These are phyloP conservation scores for Falcaria lacertinaria DNA, from an alignment of 2,888 invertebrate genomes.

Conservation along the genomic window DNA sequence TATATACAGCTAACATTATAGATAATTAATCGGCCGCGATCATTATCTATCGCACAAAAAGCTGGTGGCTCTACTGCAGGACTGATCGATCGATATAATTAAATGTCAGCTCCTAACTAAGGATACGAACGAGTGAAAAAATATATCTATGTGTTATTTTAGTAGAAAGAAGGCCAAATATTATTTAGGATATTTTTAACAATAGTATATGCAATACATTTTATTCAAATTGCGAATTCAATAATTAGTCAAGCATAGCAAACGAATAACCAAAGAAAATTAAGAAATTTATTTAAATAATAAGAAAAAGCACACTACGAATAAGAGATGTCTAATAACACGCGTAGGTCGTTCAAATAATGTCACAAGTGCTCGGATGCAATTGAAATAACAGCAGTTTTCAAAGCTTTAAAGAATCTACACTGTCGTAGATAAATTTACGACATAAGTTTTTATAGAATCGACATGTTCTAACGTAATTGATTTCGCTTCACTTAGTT, in stretches of 20 bases:
- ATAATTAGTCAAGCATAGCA: too few species aligned
- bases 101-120: conserved; percentile 25
- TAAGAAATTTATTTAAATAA: too few species aligned
- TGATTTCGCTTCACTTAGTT: neutral
- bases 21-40: conserved; percentile 35
- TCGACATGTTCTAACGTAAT: neutral
- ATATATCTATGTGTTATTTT: neutral
- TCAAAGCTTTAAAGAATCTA: conserved; percentile 1
- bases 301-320: neutral
- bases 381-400: conserved; percentile 2
- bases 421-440: neutral
- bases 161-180: too few species aligned
- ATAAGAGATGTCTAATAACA: neutral
- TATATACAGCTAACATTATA: conserved; percentile 26
- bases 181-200: too few species aligned
- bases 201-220: too few species aligned
- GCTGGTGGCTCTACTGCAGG: conserved; percentile 16
- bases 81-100: conserved; percentile 33
- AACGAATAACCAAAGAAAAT: too few species aligned
- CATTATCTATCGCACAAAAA: conserved; percentile 44
- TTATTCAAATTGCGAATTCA: too few species aligned
- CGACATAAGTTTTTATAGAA: conserved; percentile 1
- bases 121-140: conserved; percentile 1
- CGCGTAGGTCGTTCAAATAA: neutral
- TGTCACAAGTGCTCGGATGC: conserved; percentile 1